Conservation (phyloP, 2,797 vertebrate genomes). For the Hybognathus amarus region DNA sequence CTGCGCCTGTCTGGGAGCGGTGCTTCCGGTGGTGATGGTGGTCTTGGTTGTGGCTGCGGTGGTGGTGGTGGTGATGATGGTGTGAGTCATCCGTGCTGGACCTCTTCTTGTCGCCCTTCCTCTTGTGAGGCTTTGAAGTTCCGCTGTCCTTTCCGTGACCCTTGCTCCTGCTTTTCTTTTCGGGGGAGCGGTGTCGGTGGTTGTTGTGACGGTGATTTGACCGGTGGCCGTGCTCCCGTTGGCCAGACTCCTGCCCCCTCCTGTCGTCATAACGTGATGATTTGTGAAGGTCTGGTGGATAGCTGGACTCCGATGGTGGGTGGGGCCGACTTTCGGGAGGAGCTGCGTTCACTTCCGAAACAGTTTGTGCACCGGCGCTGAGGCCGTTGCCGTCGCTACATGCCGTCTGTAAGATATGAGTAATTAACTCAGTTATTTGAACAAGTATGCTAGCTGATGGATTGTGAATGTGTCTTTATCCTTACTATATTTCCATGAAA, state of each 20-base stretch:
- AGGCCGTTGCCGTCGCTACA: conserved; percentile 85
- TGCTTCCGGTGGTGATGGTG: conserved; percentile 69
- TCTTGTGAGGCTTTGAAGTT: conserved; percentile 56
- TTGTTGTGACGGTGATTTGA: conserved; percentile 82
- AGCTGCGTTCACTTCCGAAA: conserved; percentile 90
- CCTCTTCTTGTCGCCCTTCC: conserved; percentile 69
- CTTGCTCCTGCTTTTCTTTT: conserved; percentile 75
- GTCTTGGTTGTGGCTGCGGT: conserved; percentile 5
- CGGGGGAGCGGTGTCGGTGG: conserved; percentile 81
- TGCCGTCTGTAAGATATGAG: conserved; percentile 88
- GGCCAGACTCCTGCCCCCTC: conserved; percentile 78
- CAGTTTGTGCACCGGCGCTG: conserved; percentile 90
- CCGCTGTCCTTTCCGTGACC: conserved; percentile 57
- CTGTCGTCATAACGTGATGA: conserved; percentile 87
- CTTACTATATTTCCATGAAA: background rate
- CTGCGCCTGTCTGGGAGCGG: conserved; percentile 81
- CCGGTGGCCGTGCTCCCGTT: conserved; percentile 81
- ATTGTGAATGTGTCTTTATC: conserved; percentile 1
- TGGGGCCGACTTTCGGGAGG: conserved; percentile 75
- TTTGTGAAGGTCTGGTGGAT: conserved; percentile 88
- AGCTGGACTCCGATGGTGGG: conserved; percentile 86
- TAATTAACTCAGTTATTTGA: conserved; percentile 64
- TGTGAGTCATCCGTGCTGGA: conserved; percentile 67
- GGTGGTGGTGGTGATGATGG: conserved; percentile 60
- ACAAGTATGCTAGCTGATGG: background rate